Conservation (phyloP, 2,113 vertebrate species). For the Chrysemys picta region DNA sequence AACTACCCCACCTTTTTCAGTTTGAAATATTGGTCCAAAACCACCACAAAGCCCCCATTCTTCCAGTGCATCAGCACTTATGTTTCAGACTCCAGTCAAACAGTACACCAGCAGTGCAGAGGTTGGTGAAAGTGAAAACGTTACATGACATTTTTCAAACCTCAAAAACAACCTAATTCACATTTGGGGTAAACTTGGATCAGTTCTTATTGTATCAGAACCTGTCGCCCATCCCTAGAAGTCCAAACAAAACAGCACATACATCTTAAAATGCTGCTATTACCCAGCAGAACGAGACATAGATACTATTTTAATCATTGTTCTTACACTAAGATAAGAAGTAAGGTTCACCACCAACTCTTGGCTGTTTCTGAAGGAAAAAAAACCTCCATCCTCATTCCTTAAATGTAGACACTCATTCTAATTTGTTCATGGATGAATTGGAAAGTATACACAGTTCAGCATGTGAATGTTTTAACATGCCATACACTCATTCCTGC, state of each 20-base stretch:
- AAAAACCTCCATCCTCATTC: neutral
- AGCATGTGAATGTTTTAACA: neutral
- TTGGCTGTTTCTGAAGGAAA: neutral
- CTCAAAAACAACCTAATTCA: neutral
- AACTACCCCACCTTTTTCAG: neutral
- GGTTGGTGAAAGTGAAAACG: neutral
- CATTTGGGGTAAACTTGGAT: neutral
- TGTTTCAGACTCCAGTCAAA: neutral
- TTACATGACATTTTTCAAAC: neutral
- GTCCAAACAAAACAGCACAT: accelerated
- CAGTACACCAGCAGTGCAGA: neutral
- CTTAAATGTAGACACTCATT: neutral
- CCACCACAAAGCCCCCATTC: neutral
- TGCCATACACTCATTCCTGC: neutral
- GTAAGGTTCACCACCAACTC: neutral
- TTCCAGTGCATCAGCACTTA: neutral
- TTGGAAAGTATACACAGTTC: neutral
- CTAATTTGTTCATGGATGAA: neutral
- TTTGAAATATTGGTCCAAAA: neutral
- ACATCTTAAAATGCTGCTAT: neutral
- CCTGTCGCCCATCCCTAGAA: neutral
- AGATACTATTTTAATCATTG: neutral
- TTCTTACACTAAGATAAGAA: neutral
- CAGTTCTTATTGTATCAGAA: neutral
- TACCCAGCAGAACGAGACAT: neutral